These are phyloP conservation scores for Sapayoa aenigma DNA, from an alignment of 2,113 vertebrate species.

Conservation along the genomic window DNA sequence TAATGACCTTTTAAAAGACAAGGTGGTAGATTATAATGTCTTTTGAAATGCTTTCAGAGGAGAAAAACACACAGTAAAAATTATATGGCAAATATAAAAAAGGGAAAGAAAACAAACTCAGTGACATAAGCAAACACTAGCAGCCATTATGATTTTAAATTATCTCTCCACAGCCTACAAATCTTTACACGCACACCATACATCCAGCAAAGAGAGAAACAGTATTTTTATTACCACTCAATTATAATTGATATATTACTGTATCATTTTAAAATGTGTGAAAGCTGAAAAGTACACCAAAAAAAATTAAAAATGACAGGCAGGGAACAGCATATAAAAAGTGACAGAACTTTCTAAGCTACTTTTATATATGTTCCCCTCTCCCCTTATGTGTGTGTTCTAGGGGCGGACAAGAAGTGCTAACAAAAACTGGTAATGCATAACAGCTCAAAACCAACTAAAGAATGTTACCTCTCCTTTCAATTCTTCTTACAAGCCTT, in stretches of 20 bases:
- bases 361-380: not conserved
- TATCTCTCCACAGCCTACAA: constrained; percentile 24
- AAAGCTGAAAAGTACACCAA: not conserved
- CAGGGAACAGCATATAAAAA: not conserved
- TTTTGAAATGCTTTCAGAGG: constrained; percentile 25
- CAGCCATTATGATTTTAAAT: constrained; percentile 19
- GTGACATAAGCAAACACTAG: not conserved
- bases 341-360: not conserved
- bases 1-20: constrained; percentile 12
- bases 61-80: not conserved
- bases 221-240: constrained; percentile 30
- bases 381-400: not conserved
- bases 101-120: constrained; percentile 13
- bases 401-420: not conserved
- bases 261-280: not conserved
- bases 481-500: constrained; percentile 14
- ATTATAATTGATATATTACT: constrained; percentile 45
- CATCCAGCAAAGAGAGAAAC: constrained; percentile 3
- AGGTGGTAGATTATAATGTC: not conserved
- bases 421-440: not conserved
- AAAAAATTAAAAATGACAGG: not conserved
- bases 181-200: not conserved
- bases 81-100: not conserved
- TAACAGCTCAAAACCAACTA: not conserved
- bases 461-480: not conserved